phyloP scores from a whole-genome alignment of 2,113 vertebrate species.

The Ameiurus melas region DNA sequence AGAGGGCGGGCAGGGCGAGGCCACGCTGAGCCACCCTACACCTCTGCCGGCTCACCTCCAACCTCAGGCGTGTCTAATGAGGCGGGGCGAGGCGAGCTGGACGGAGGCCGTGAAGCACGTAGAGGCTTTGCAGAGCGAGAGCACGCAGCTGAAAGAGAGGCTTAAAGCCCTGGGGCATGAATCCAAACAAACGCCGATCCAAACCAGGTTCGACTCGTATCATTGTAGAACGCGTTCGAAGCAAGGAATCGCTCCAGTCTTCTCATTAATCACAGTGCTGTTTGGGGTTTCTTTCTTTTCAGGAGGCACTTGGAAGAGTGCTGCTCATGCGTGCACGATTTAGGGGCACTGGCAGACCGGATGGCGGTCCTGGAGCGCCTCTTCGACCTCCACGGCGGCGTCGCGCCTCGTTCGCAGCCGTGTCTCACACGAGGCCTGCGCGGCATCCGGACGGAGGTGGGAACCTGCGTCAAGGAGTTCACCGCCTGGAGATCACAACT shows the following conservation, averaged over 20 bases:
- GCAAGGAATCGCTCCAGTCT: not conserved
- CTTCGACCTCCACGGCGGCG: conserved; percentile 70
- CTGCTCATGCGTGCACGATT: conserved; percentile 72
- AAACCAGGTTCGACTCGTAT: conserved; percentile 81
- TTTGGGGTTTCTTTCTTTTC: not conserved
- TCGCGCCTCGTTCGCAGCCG: conserved; percentile 62
- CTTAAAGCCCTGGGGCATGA: conserved; percentile 74
- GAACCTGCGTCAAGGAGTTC: conserved; percentile 76
- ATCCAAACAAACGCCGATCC: conserved; percentile 72
- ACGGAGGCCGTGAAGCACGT: conserved; percentile 65
- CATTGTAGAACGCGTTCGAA: not conserved
- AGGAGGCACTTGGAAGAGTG: conserved; percentile 86
- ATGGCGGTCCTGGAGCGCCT: conserved; percentile 77
- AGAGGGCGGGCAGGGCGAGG: conserved; percentile 54
- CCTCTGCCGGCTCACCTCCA: conserved; percentile 77
- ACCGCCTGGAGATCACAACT: conserved; percentile 82
- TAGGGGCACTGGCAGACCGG: conserved; percentile 75
- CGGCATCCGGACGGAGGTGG: conserved; percentile 79
- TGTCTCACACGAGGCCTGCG: conserved; percentile 77
- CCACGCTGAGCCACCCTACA: conserved; percentile 75
- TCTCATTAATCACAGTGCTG: not conserved
- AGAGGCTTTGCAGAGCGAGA: conserved; percentile 64
- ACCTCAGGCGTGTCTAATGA: conserved; percentile 81
- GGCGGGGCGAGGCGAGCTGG: conserved; percentile 79
- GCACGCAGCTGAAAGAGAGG: conserved; percentile 71